Percentiles rank a stretch among this genome's conserved stretches.
Conservation (phyloP, 1,140 invertebrate genomes). For the Globodera ellingtonae region DNA sequence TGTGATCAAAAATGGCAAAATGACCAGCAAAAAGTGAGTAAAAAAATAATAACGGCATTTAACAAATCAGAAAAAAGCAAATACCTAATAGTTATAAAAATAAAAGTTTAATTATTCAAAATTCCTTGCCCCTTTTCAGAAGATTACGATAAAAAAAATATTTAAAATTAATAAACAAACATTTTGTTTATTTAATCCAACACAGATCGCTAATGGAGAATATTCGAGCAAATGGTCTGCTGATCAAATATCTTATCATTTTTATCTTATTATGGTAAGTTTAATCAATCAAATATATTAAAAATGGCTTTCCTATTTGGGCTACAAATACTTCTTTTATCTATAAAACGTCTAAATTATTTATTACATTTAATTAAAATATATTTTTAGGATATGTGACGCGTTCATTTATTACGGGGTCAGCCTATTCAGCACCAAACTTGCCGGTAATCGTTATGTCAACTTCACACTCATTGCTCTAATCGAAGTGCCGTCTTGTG, state of each 20-base stretch:
- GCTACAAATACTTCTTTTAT: too few species aligned
- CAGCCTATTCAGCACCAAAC: slow-evolving; percentile 59
- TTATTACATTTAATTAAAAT: slow-evolving; percentile 14
- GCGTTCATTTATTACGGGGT: slow-evolving; percentile 67
- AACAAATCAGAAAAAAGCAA: too few species aligned
- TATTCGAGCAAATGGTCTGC: slow-evolving; percentile 5
- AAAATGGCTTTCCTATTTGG: too few species aligned
- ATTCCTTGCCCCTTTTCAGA: too few species aligned
- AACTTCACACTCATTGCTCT: slow-evolving; percentile 65
- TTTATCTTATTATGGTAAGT: slow-evolving; percentile 37
- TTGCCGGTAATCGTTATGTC: slow-evolving; percentile 65
- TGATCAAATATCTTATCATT: slow-evolving; percentile 36
- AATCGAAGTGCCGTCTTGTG: slow-evolving; percentile 63
- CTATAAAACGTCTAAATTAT: slow-evolving; percentile 1
- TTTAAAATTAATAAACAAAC: slow-evolving; percentile 7
- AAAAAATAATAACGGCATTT: slow-evolving; percentile 12
- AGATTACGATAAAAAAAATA: too few species aligned
- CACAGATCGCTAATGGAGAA: slow-evolving; percentile 21
- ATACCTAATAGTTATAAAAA: too few species aligned
- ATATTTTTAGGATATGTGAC: slow-evolving; percentile 46
- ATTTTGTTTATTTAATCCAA: slow-evolving; percentile 11
- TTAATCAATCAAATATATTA: too few species aligned
- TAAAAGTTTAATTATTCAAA: too few species aligned
- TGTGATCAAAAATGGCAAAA: not conserved
- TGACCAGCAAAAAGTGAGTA: not conserved